Percentiles rank a stretch among this genome's conserved stretches.
Evolutionary conservation across 1,140 invertebrate genomes (phyloP).

Genomic region (Meloidogyne chitwoodi): DNA sequence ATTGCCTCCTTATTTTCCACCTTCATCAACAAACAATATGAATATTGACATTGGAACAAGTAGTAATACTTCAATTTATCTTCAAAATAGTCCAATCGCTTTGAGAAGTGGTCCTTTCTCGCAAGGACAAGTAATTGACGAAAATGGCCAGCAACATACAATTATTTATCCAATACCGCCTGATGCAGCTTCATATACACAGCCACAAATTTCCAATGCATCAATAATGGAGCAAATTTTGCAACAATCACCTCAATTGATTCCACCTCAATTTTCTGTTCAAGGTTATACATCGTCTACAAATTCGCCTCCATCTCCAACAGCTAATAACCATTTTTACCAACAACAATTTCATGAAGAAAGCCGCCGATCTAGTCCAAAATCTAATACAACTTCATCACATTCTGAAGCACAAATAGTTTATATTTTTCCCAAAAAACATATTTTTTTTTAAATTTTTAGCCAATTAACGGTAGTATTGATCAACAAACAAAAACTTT

Average conservation of each 20-base stretch:
- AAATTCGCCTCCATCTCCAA: conserved; percentile 4
- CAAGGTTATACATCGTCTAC: not conserved
- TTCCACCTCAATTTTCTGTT: not conserved
- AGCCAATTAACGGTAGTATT: not conserved
- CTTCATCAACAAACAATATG: not conserved
- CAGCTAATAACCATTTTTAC: not conserved
- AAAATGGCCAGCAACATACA: conserved; percentile 25
- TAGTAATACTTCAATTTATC: not conserved
- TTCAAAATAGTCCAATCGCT: not conserved
- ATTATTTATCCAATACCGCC: conserved; percentile 44
- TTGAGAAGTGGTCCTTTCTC: conserved; percentile 21
- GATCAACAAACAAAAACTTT: not conserved
- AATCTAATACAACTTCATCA: conserved; percentile 8
- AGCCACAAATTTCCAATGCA: not conserved
- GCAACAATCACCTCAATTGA: not conserved
- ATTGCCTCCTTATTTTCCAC: not conserved
- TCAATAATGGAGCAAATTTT: not conserved
- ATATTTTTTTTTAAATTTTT: not conserved
- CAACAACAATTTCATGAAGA: not conserved
- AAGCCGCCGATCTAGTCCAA: conserved; percentile 10
- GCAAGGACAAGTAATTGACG: conserved; percentile 36
- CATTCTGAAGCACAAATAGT: not conserved
- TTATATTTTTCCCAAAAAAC: not conserved
- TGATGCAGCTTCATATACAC: not conserved
- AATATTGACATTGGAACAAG: not conserved